phyloP scores from a whole-genome alignment of 2,113 vertebrate species.

The Rhinoptilus africanus region DNA sequence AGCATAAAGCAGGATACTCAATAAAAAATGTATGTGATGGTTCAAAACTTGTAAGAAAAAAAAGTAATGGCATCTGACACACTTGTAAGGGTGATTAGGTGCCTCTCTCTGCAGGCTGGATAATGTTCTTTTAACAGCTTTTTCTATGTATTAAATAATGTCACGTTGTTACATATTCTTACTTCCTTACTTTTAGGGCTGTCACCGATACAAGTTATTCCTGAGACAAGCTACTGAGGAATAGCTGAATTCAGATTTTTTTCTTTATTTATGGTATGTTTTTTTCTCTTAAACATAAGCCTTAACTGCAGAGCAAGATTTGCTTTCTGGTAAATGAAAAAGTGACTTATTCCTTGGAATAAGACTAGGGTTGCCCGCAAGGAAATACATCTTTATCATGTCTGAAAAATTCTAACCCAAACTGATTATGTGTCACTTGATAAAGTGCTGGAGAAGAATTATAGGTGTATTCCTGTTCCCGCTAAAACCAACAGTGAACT shows the following conservation, averaged over 20 bases:
- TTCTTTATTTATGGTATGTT: slow-evolving; percentile 16
- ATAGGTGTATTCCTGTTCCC: not conserved
- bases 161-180: not conserved
- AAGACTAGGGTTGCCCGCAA: not conserved
- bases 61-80: not conserved
- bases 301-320: slow-evolving; percentile 15
- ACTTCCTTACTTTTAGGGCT: not conserved
- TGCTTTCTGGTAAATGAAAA: slow-evolving; percentile 36
- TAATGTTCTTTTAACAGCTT: slow-evolving; percentile 23
- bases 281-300: slow-evolving; percentile 17
- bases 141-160: slow-evolving; percentile 3
- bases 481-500: not conserved
- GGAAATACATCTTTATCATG: not conserved
- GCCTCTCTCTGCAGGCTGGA: not conserved
- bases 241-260: not conserved
- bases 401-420: slow-evolving; percentile 36
- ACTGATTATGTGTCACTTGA: slow-evolving; percentile 29
- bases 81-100: slow-evolving; percentile 8
- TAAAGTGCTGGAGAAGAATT: slow-evolving; percentile 31
- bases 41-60: slow-evolving; percentile 2
- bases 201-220: not conserved
- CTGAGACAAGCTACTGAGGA: not conserved
- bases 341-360: slow-evolving; percentile 14
- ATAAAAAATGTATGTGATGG: slow-evolving; percentile 40
- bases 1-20: not conserved